Conservation (phyloP, 2,113 vertebrate genomes). For the Phrynocephalus versicolor region DNA sequence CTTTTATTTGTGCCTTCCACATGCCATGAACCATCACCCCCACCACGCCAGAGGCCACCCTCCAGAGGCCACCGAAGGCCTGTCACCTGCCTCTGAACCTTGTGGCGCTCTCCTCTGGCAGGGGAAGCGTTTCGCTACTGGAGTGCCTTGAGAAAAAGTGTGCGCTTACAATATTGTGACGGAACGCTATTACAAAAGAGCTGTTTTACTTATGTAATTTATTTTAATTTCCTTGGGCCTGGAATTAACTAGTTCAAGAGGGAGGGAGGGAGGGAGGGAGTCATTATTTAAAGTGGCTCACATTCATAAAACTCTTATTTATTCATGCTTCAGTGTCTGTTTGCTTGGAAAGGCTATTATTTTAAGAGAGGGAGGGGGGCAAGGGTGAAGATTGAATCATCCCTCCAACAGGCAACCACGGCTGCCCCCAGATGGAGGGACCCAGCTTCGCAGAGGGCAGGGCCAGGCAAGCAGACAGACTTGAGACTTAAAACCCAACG, state of each 20-base stretch:
- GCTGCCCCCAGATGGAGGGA: constrained; percentile 1
- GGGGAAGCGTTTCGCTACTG: background rate
- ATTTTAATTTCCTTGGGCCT: constrained; percentile 29
- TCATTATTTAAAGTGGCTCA: constrained; percentile 28
- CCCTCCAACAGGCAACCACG: background rate
- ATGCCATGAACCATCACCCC: too few relatives aligned
- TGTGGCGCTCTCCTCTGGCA: background rate
- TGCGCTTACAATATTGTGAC: background rate
- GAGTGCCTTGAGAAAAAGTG: background rate
- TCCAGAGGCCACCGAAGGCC: too few relatives aligned
- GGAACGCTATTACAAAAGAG: background rate
- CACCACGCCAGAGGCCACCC: too few relatives aligned
- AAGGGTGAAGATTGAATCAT: too few relatives aligned
- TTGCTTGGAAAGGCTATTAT: background rate
- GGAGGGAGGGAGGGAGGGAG: background rate
- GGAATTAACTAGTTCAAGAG: constrained; percentile 23
- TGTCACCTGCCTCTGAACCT: too few relatives aligned
- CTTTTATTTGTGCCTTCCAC: background rate
- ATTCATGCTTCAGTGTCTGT: background rate
- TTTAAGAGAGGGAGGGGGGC: background rate
- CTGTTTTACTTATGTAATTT: constrained; percentile 33
- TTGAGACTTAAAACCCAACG: background rate
- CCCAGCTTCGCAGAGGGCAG: background rate
- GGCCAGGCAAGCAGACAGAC: background rate
- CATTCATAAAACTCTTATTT: constrained; percentile 27